A percentile compares a stretch with the other conserved stretches of the same genome.
Conservation (phyloP, 2,113 vertebrate genomes). For the Poeciliopsis retropinna region DNA sequence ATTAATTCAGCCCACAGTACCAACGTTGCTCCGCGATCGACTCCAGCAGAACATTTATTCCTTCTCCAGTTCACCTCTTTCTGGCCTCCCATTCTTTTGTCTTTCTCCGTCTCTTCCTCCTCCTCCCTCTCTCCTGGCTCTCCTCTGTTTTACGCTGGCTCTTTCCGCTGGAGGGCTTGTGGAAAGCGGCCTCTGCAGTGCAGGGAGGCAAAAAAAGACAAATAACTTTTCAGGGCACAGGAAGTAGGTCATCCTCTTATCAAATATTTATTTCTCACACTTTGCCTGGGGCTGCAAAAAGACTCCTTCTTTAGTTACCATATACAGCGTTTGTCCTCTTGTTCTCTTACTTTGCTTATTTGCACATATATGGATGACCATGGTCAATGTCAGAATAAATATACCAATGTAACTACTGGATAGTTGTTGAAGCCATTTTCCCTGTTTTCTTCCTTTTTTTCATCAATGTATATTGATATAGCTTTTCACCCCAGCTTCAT, state of each 20-base stretch:
- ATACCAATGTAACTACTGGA: constrained; percentile 39
- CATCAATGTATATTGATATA: constrained; percentile 28
- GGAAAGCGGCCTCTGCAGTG: constrained; percentile 40
- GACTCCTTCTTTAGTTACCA: constrained; percentile 46
- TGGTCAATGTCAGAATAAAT: constrained; percentile 18
- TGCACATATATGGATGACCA: constrained; percentile 34
- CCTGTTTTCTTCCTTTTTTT: constrained; percentile 2
- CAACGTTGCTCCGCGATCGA: background rate
- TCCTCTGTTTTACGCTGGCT: background rate
- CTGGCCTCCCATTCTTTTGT: constrained; percentile 21
- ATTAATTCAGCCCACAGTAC: background rate
- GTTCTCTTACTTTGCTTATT: constrained; percentile 21
- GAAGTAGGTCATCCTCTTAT: constrained; percentile 75
- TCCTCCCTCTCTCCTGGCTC: constrained; percentile 6
- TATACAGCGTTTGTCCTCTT: constrained; percentile 21
- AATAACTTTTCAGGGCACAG: constrained; percentile 74
- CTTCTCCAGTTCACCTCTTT: constrained; percentile 19
- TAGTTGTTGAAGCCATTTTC: constrained; percentile 20
- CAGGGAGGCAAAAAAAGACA: constrained; percentile 69
- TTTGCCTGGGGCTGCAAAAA: constrained; percentile 68
- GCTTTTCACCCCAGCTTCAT: background rate
- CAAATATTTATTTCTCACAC: constrained; percentile 75
- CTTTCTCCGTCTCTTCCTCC: background rate
- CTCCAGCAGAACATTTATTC: constrained; percentile 20
- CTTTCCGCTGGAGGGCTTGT: constrained; percentile 35